Percentiles rank a stretch among this genome's conserved stretches.
These are phyloP conservation scores for Holothuria scabra DNA, from an alignment of 53 echinoderm and acorn worm species.

Conservation along the genomic window DNA sequence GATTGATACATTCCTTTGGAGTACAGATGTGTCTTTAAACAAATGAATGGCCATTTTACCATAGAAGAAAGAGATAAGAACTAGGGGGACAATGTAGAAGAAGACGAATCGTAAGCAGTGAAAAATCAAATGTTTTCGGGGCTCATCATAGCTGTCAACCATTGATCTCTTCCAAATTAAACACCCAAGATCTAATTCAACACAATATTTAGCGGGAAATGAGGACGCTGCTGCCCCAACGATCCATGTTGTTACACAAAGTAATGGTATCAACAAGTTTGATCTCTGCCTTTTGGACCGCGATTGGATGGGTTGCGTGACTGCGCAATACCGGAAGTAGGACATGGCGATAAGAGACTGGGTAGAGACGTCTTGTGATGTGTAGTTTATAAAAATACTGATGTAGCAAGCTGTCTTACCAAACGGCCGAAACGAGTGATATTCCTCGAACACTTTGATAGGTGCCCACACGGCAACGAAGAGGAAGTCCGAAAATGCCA, in stretches of 20 bases:
- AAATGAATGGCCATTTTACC: conserved; percentile 14
- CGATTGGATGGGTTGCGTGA: conserved; percentile 1
- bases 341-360: conserved; percentile 12
- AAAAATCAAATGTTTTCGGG: background rate
- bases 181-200: too few species aligned
- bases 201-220: too few species aligned
- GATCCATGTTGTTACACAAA: too few species aligned
- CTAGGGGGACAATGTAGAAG: background rate
- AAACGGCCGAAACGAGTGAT: background rate
- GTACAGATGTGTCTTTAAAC: background rate
- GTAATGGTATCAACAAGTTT: too few species aligned
- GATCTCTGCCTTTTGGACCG: background rate
- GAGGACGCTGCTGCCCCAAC: too few species aligned
- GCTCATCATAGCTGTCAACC: too few species aligned
- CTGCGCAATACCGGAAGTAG: conserved; percentile 34
- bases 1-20: background rate
- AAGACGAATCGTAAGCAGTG: background rate
- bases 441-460: background rate
- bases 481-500: conserved; percentile 28
- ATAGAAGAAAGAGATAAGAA: conserved; percentile 3
- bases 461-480: background rate
- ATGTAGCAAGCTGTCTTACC: background rate
- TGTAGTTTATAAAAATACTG: background rate
- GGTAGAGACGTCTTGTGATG: conserved; percentile 28
- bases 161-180: too few species aligned